Conservation (phyloP, 2,797 vertebrate genomes). For the Phylloscopus collybita region DNA sequence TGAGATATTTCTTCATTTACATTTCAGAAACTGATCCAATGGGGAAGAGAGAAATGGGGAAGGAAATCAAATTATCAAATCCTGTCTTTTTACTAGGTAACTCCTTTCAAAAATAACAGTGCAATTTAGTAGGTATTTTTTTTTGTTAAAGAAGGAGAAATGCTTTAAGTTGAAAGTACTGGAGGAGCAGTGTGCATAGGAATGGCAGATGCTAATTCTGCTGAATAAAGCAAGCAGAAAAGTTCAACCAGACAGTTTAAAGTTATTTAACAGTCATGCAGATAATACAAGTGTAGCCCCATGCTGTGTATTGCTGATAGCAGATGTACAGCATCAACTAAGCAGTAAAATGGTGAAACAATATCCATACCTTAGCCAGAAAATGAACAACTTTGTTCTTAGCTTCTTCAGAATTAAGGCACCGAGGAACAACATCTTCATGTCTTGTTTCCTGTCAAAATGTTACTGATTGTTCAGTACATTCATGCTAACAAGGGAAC, state of each 20-base stretch:
- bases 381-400: constrained; percentile 90
- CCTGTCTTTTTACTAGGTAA: not conserved
- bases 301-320: not conserved
- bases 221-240: not conserved
- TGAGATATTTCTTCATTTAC: not conserved
- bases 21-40: not conserved
- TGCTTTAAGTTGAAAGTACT: not conserved
- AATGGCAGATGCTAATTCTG: not conserved
- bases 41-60: not conserved
- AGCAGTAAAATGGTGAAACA: not conserved
- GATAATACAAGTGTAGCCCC: not conserved
- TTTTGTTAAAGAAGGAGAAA: not conserved
- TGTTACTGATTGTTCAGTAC: not conserved
- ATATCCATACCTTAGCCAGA: constrained; percentile 88
- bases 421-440: constrained; percentile 90
- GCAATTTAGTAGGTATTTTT: not conserved
- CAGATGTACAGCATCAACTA: not conserved
- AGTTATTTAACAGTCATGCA: not conserved
- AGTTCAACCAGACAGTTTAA: not conserved
- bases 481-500: not conserved
- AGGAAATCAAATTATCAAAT: not conserved
- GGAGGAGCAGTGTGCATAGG: not conserved
- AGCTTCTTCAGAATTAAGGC: constrained; percentile 85
- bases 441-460: constrained; percentile 88
- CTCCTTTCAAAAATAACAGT: not conserved